Evolutionary conservation across 2,888 invertebrate genomes (phyloP).

Genomic region (Deladenus siricidicola): DNA sequence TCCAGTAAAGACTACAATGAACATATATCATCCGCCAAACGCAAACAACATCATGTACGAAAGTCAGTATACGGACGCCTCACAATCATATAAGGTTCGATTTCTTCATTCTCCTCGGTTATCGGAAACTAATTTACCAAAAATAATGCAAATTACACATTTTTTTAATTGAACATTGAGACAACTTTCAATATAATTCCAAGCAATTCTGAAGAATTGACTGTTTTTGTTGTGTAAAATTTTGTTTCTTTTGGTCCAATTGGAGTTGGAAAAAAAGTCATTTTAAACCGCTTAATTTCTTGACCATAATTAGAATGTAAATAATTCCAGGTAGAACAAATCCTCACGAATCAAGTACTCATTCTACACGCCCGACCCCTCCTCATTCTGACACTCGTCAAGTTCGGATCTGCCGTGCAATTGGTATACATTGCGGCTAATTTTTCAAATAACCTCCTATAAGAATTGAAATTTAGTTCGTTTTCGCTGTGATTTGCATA

Average conservation of each 20-base stretch:
- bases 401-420: slow-evolving; percentile 46
- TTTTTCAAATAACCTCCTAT: background rate
- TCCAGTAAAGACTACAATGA: slow-evolving; percentile 39
- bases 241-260: no score
- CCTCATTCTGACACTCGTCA: slow-evolving; percentile 37
- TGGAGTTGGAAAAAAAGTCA: no score
- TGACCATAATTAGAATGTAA: no score
- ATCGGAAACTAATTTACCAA: no score
- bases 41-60: slow-evolving; percentile 20
- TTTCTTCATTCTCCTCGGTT: no score
- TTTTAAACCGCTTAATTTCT: no score
- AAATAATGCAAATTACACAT: no score
- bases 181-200: no score
- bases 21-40: slow-evolving; percentile 35
- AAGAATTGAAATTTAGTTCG: slow-evolving; percentile 31
- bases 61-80: slow-evolving; percentile 30
- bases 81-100: no score
- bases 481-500: slow-evolving; percentile 45
- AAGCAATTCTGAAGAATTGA: no score
- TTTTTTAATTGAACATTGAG: no score
- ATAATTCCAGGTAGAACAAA: slow-evolving; percentile 41
- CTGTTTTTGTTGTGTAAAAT: no score
- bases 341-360: slow-evolving; percentile 44
- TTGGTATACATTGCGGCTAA: slow-evolving; percentile 27
- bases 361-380: slow-evolving; percentile 40